A percentile compares a stretch with the other conserved stretches of the same genome.
Conservation (phyloP, 37 sponge, comb jelly and placozoan species). For the Crambe crambe region DNA sequence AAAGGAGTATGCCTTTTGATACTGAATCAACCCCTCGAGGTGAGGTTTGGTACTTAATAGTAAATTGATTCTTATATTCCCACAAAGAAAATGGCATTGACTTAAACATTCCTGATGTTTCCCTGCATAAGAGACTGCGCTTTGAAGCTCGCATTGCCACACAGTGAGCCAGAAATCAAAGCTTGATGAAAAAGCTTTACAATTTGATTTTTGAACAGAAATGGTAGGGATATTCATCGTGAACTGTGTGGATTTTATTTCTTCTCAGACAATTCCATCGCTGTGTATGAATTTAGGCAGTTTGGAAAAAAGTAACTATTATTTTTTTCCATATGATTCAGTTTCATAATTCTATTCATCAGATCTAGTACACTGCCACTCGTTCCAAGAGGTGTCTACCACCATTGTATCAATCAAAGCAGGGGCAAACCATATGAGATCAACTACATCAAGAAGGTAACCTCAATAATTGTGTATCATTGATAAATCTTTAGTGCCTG, state of each 20-base stretch:
- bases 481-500: background rate
- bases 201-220: constrained; percentile 13
- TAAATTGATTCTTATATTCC: too few species aligned
- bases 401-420: constrained; percentile 25
- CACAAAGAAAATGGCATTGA: too few species aligned
- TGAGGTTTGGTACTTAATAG: background rate
- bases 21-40: background rate
- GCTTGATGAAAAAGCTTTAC: background rate
- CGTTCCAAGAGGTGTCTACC: constrained; percentile 43
- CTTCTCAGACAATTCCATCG: constrained; percentile 60
- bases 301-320: constrained; percentile 54
- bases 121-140: constrained; percentile 24
- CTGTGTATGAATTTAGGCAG: constrained; percentile 78
- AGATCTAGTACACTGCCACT: constrained; percentile 55
- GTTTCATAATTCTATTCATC: background rate
- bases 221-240: constrained; percentile 69
- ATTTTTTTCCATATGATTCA: background rate
- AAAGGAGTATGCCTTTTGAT: background rate
- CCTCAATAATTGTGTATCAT: background rate
- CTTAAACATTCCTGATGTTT: background rate
- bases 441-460: constrained; percentile 48
- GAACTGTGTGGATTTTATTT: constrained; percentile 83
- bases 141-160: constrained; percentile 62
- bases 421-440: constrained; percentile 48
- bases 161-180: constrained; percentile 23